phyloP scores from a whole-genome alignment of 2,113 vertebrate species.

The Hassar affinis region DNA sequence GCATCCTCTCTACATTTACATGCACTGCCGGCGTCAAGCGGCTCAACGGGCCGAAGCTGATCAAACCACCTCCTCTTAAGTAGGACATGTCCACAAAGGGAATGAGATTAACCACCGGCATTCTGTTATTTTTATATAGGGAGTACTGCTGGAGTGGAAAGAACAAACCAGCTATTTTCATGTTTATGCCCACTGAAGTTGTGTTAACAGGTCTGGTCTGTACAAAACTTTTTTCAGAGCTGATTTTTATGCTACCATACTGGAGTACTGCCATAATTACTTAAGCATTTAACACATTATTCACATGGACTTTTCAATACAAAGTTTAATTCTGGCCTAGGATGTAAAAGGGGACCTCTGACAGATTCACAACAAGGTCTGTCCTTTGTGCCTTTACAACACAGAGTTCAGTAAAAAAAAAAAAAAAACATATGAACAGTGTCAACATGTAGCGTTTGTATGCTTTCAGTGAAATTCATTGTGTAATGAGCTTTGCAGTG shows the following conservation, averaged over 20 bases:
- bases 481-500: background rate
- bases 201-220: background rate
- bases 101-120: background rate
- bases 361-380: background rate
- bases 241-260: background rate
- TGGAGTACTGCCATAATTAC: background rate
- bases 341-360: background rate
- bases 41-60: conserved; percentile 42
- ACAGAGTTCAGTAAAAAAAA: background rate
- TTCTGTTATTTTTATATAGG: background rate
- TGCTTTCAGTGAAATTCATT: background rate
- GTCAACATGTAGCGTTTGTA: background rate
- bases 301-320: background rate
- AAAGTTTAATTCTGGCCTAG: background rate
- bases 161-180: background rate
- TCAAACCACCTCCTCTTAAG: background rate
- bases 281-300: background rate
- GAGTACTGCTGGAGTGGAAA: background rate
- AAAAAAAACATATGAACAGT: background rate
- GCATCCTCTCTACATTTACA: conserved; percentile 77
- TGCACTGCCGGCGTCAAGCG: conserved; percentile 64
- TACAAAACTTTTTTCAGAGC: background rate
- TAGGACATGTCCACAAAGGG: background rate
- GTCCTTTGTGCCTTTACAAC: background rate
- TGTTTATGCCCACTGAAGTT: background rate